Evolutionary conservation across 2,888 invertebrate genomes (phyloP), one percentile per base, ranked within the genome.

Genomic region (Drosophila phalerata): DNA sequence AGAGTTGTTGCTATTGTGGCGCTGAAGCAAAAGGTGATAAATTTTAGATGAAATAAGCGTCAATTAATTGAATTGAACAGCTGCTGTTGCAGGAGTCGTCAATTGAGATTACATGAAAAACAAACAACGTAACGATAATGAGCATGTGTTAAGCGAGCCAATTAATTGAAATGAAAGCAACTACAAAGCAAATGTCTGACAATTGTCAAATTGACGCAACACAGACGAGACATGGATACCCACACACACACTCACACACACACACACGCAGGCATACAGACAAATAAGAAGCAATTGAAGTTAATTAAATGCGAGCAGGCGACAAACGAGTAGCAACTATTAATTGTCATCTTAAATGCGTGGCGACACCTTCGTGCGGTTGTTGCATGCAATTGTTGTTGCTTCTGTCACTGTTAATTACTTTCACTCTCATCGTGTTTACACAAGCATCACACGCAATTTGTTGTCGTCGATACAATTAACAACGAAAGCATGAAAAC

Each of bases 131-230:
- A 78, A 78, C 61, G 13, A 34, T 79, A 75, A 77, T 79, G 64
- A 77, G 71, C 58, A 38, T 51, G 71, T 67, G 76, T 79, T 74
- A 67, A 61, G 56, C 70, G 52, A 55, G 48, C 32, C 66, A 71
- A 60, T 75, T 75, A 87, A 81, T 68, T 76, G 56, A 70, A 81
- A 69, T 51, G 60, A 65, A 57, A 40, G 32, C 3, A 56, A 17
- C 25, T 6, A 48, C 57, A 52, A 72, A 65, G 57, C 52, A 86
- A 64, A 66, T 73, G 72, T 49, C 64, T 66, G 55, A 55, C 83
- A 88, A 85, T 83, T 83, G 85, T 88, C 88, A 69, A 80, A 88
- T 83, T 83, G 88, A 83, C 88, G 86, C 86, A 83, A 83, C 67
- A 43, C 67, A 43, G 45, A 38, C 58, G n/a, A 43, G 32, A 38